Evolutionary conservation across 2,797 vertebrate species (phyloP).

Genomic region (Bryconaethiops microstoma): DNA sequence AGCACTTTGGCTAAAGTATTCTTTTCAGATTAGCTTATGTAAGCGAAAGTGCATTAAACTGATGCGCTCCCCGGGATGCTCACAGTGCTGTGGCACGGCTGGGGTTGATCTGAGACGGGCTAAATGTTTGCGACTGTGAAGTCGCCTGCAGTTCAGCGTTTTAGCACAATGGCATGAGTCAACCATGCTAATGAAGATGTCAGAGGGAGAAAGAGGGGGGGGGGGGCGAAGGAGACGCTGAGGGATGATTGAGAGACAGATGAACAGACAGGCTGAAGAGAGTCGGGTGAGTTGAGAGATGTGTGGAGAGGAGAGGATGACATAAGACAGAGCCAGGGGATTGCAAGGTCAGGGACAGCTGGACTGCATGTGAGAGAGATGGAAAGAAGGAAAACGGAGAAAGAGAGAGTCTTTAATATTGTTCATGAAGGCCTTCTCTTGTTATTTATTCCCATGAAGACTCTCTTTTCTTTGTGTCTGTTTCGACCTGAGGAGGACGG

Average conservation of each 20-base stretch:
- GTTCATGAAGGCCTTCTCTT: no score
- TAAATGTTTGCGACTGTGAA: conserved; percentile 23
- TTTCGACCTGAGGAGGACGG: no score
- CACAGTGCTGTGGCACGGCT: not conserved
- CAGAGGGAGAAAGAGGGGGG: not conserved
- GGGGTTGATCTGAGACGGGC: conserved; percentile 6
- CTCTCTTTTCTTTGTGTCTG: no score
- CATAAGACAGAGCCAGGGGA: conserved; percentile 4
- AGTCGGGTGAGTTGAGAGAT: not conserved
- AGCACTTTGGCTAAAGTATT: not conserved
- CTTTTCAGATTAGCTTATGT: not conserved
- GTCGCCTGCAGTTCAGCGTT: not conserved
- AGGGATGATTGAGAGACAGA: not conserved
- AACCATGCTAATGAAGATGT: conserved; percentile 29
- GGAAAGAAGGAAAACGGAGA: not conserved
- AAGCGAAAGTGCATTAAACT: not conserved
- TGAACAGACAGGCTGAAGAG: not conserved
- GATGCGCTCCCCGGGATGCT: not conserved
- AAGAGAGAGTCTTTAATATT: no score
- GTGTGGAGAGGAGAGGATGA: not conserved
- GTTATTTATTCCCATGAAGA: no score
- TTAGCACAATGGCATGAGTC: conserved; percentile 10
- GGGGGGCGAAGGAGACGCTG: not conserved
- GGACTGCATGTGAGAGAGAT: not conserved
- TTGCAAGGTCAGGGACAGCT: not conserved